Evolutionary conservation across 2,113 vertebrate genomes (phyloP).

Genomic region (Silurus asotus): DNA sequence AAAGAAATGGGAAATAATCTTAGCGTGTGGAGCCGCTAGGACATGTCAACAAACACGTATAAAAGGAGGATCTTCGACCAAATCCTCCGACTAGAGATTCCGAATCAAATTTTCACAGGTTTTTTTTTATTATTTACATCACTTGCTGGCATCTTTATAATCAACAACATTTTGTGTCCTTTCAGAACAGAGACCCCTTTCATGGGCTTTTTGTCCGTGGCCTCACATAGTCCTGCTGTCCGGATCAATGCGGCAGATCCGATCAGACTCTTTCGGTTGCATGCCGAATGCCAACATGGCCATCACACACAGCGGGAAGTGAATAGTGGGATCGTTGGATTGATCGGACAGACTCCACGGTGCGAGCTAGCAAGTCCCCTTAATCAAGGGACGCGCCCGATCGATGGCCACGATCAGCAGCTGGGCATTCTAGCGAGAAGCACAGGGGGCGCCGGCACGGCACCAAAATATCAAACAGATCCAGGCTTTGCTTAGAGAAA

Average conservation of each 20-base stretch:
- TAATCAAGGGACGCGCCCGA: slow-evolving; percentile 68
- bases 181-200: slow-evolving; percentile 47
- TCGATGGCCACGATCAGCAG: slow-evolving; percentile 74
- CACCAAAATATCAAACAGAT: slow-evolving; percentile 68
- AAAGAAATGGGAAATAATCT: slow-evolving; percentile 33
- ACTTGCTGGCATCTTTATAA: slow-evolving; percentile 36
- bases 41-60: too few relatives aligned
- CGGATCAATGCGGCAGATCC: slow-evolving; percentile 71
- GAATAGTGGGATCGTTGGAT: slow-evolving; percentile 73
- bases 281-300: slow-evolving; percentile 75
- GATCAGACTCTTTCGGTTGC: slow-evolving; percentile 70
- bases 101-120: slow-evolving; percentile 4
- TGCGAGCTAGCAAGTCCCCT: slow-evolving; percentile 57
- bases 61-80: background rate
- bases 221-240: slow-evolving; percentile 49
- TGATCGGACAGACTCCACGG: slow-evolving; percentile 70
- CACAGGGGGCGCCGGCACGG: slow-evolving; percentile 52
- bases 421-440: slow-evolving; percentile 59
- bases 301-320: slow-evolving; percentile 77
- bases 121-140: slow-evolving; percentile 48
- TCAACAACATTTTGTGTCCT: slow-evolving; percentile 52
- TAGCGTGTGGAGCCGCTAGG: slow-evolving; percentile 10
- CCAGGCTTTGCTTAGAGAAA: slow-evolving; percentile 57
- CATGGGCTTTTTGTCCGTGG: slow-evolving; percentile 52
- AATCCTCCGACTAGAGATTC: too few relatives aligned